Evolutionary conservation across 53 echinoderm and acorn worm genomes (phyloP), one percentile per base, ranked within the genome.

Genomic region (Echinarachnius parma): DNA sequence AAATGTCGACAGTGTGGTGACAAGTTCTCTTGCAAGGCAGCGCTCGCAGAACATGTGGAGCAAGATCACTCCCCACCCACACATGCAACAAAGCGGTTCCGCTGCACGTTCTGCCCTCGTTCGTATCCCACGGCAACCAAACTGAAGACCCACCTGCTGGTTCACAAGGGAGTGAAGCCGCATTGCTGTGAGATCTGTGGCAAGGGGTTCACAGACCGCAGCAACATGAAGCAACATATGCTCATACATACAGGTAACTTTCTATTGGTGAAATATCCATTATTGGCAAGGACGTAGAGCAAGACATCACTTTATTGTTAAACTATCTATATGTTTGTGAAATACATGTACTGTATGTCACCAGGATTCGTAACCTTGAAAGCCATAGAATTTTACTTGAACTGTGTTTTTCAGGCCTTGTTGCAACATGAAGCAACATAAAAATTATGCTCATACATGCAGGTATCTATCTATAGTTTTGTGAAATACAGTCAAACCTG

Each of bases 141-240:
- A 56, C 80, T 95, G 39, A 74, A 83, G 36, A 55, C 82, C 3
- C 95, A 95, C 50, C 72, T 75, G 22, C 62, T 91, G 59, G 78
- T 77, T 22, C 95, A 95, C 55, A 84, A 81, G 49, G 90, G 90
- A 0, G 82, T 91, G 22, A 89, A 84, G 62, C 90, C 90, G 0
- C 84, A 91, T 77, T 80, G 82, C 39, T 95, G 95, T 53, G 66
- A 81, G 31, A 42, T 83, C 18, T 95, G 95, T 27, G 79, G 78
- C 46, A 95, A 95, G 79, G 84, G 76, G 13, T 95, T 95, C 34
- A 82, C 90, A 2, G 95, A 95, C 49, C 85, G 84, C 37, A 95
- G 95, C 36, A 95, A 95, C 69, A 53, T 95, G 45, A 78, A 85
- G 34, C 56, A 72, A 27, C 95, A 95, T 36, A 29, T 56, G 2